These are phyloP conservation scores for Gonatopus flavifemur DNA, from an alignment of 1,140 invertebrate species.

Conservation along the genomic window DNA sequence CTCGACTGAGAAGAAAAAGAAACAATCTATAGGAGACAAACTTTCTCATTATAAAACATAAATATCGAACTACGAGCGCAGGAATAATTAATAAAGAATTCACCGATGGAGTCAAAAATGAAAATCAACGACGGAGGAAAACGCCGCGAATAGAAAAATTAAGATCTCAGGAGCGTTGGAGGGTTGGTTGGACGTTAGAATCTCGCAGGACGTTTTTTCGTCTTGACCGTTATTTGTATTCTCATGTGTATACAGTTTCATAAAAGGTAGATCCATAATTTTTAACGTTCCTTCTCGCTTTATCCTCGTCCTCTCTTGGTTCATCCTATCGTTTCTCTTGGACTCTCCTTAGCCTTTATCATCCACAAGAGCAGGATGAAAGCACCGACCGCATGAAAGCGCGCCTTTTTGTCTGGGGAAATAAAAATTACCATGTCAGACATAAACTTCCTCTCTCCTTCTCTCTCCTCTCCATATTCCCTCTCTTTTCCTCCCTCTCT, in stretches of 20 bases:
- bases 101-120: too few species aligned
- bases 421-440: slow-evolving; percentile 40
- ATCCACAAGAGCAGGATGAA: slow-evolving; percentile 36
- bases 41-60: too few species aligned
- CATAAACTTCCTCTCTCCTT: slow-evolving; percentile 22
- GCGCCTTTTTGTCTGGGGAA: slow-evolving; percentile 34
- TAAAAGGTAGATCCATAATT: slow-evolving; percentile 32
- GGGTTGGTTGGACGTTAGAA: too few species aligned
- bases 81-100: too few species aligned
- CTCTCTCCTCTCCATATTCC: neutral
- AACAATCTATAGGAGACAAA: too few species aligned
- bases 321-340: neutral
- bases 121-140: too few species aligned
- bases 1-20: too few species aligned
- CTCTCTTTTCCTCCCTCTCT: slow-evolving; percentile 8
- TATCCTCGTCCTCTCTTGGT: slow-evolving; percentile 12
- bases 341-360: slow-evolving; percentile 23
- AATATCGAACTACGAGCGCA: too few species aligned
- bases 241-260: slow-evolving; percentile 28
- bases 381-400: slow-evolving; percentile 37
- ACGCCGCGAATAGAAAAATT: too few species aligned
- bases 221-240: slow-evolving; percentile 35
- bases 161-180: too few species aligned
- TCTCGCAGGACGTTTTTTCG: too few species aligned
- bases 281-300: slow-evolving; percentile 24